These are phyloP conservation scores for Heliconius hortense DNA, from an alignment of 2,888 invertebrate genomes.

Conservation along the genomic window DNA sequence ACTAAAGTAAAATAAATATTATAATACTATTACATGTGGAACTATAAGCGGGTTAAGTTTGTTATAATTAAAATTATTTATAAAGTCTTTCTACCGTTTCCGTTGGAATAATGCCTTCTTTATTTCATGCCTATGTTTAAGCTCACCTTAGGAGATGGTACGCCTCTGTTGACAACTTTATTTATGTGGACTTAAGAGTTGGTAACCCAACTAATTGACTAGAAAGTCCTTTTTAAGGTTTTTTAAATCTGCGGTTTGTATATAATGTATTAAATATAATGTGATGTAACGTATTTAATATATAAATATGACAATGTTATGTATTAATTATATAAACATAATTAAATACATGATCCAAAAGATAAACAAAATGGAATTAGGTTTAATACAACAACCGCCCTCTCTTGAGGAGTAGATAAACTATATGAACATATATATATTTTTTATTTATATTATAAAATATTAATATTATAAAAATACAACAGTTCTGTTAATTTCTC, in stretches of 20 bases:
- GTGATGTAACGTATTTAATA: no score
- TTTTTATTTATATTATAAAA: background rate
- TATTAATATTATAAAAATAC: background rate
- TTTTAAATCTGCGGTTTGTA: background rate
- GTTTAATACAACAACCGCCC: slow-evolving; percentile 38
- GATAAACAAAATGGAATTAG: background rate
- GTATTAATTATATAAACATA: no score
- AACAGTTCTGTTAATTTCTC: background rate
- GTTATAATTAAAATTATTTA: background rate
- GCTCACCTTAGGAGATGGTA: background rate
- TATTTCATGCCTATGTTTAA: background rate
- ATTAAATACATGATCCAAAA: background rate
- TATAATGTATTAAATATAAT: background rate
- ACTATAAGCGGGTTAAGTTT: background rate
- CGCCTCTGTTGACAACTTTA: no score
- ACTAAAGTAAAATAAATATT: background rate
- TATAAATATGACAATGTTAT: no score
- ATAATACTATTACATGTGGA: background rate
- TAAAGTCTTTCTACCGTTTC: background rate
- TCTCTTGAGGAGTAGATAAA: slow-evolving; percentile 38
- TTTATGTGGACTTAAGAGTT: no score
- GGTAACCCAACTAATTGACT: no score
- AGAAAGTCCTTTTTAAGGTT: no score
- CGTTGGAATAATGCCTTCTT: background rate
- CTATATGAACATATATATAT: background rate